Percentiles rank a stretch among this genome's conserved stretches.
phyloP scores from a whole-genome alignment of 2,113 vertebrate species.

The Hippolais icterina region DNA sequence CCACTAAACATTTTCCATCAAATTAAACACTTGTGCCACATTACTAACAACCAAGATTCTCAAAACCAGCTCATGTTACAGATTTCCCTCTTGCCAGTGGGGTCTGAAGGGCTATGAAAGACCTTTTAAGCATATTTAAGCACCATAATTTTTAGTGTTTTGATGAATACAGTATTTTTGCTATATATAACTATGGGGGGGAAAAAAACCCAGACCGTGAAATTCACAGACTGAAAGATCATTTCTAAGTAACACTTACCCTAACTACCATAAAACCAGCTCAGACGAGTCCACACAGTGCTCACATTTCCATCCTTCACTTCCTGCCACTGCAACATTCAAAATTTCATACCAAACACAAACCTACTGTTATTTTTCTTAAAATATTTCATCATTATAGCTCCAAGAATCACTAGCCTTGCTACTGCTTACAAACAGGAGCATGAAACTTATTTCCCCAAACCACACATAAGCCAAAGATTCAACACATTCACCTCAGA shows the following conservation, averaged over 20 bases:
- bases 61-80: neutral
- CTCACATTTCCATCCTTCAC: neutral
- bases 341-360: neutral
- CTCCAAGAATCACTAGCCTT: neutral
- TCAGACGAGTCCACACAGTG: neutral
- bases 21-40: neutral
- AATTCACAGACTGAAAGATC: slow-evolving; percentile 15
- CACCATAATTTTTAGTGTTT: neutral
- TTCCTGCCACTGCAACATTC: neutral
- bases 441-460: neutral
- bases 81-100: neutral
- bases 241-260: neutral
- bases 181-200: neutral
- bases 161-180: slow-evolving; percentile 22
- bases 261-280: neutral
- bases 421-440: neutral
- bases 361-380: neutral
- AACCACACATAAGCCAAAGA: neutral
- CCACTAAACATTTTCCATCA: slow-evolving; percentile 36
- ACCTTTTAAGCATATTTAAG: neutral
- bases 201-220: neutral
- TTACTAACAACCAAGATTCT: neutral
- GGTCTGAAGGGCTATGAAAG: neutral
- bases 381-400: neutral
- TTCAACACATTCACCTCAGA: neutral